Percentiles rank a stretch among this genome's conserved stretches.
Conservation (phyloP, 1,140 invertebrate species). For the Pseudomyrmex sp. region DNA sequence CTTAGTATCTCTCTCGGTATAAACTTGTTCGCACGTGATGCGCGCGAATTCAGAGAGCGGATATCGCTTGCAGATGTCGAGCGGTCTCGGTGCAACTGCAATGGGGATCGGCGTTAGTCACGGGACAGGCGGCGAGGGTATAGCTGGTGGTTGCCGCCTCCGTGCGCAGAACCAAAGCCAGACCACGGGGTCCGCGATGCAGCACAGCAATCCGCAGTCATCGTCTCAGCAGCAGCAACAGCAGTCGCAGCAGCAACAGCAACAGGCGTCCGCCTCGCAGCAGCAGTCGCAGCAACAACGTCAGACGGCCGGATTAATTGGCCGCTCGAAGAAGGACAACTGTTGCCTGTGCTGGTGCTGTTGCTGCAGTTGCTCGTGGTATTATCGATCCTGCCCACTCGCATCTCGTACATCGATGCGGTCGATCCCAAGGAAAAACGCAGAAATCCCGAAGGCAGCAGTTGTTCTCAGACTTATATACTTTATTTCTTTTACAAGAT, state of each 20-base stretch:
- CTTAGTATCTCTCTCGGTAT: slow-evolving; percentile 30
- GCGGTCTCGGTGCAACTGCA: slow-evolving; percentile 83
- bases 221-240: slow-evolving; percentile 74
- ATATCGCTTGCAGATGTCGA: slow-evolving; percentile 81
- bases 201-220: slow-evolving; percentile 77
- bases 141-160: slow-evolving; percentile 79
- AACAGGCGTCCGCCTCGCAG: slow-evolving; percentile 64
- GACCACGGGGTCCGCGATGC: slow-evolving; percentile 75
- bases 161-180: slow-evolving; percentile 81
- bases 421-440: slow-evolving; percentile 20
- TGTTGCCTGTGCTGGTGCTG: slow-evolving; percentile 90
- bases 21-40: slow-evolving; percentile 31
- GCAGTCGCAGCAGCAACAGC: slow-evolving; percentile 67
- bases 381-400: slow-evolving; percentile 80
- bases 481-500: not conserved
- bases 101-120: slow-evolving; percentile 84
- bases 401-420: slow-evolving; percentile 34
- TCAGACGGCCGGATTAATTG: slow-evolving; percentile 78
- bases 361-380: slow-evolving; percentile 91
- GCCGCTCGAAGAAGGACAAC: slow-evolving; percentile 84
- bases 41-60: slow-evolving; percentile 11
- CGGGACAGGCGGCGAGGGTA: slow-evolving; percentile 78
- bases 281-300: slow-evolving; percentile 71
- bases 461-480: not conserved
- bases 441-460: not conserved